Evolutionary conservation across 2,797 vertebrate species (phyloP).

Genomic region (Bovichtus diacanthus): DNA sequence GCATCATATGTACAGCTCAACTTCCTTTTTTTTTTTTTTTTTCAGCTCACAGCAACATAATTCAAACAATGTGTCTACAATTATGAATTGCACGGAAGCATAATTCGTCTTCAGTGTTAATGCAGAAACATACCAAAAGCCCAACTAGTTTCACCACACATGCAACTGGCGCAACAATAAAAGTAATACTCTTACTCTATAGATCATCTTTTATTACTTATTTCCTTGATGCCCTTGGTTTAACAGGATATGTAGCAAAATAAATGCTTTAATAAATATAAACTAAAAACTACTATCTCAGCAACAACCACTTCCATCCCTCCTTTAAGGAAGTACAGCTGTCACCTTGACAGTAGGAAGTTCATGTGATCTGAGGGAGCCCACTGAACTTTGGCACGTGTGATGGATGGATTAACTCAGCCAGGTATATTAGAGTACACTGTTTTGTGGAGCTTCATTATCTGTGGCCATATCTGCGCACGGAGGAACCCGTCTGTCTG

Average conservation of each 20-base stretch:
- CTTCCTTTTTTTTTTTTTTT: neutral
- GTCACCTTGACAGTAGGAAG: slow-evolving; percentile 47
- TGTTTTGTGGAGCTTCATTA: slow-evolving; percentile 64
- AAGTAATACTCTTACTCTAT: neutral
- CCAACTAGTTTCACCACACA: too few species aligned
- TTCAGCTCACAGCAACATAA: neutral
- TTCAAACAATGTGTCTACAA: neutral
- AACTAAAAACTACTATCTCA: neutral
- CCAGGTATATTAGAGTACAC: slow-evolving; percentile 68
- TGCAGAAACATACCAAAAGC: neutral
- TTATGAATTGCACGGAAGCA: neutral
- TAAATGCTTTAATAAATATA: neutral
- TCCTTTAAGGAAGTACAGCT: slow-evolving; percentile 32
- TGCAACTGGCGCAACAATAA: neutral
- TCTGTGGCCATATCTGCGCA: slow-evolving; percentile 63
- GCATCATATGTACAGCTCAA: neutral
- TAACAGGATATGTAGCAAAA: neutral
- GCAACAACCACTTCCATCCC: neutral
- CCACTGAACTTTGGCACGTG: slow-evolving; percentile 60
- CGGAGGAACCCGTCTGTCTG: slow-evolving; percentile 60
- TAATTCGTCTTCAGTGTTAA: neutral
- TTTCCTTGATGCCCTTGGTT: neutral
- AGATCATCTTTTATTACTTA: neutral
- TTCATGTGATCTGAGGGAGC: slow-evolving; percentile 55
- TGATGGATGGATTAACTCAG: slow-evolving; percentile 71